Base-by-base conservation (phyloP, 2,113 vertebrate genomes). In the Dipodomys stephensi region DNA sequence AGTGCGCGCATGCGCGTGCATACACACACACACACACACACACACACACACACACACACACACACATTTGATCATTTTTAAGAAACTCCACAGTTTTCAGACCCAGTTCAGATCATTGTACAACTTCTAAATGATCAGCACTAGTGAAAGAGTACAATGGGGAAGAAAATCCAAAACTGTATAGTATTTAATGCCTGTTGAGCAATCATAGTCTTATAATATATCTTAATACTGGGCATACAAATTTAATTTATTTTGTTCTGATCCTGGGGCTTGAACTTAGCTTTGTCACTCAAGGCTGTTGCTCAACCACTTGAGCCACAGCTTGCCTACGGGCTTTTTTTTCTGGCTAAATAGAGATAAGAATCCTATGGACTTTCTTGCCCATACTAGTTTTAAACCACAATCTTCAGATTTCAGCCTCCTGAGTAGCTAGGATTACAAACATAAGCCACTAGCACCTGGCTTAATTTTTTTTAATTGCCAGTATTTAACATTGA, bases 401-500 rank as follows among this genome's bases (percentile, higher is more conserved):
- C 49, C 49, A 49, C 49, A 49, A 49, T 49, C 49, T 49, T 49
- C 49, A 9, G 49, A 49, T 49, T 12, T 49, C 49, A 2, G 49
- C 49, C 49, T 49, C 49, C 49, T 49, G 9, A 49, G 9, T 49
- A 49, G 49, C 49, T 12, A 49, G 49, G 49, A 49, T 49, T 49
- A 49, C 49, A 49, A 49, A 49, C 49, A 49, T 49, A 12, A 49
- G 49, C 49, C 49, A 49, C 49, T 12, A 49, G 49, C 8, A 49
- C 49, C 49, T 49, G 49, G 49, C 49, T 49, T 30, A 25, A 44
- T 23, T 13, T 62, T 62, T 62, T 62, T 62, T 16, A 95, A 72
- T 65, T 81, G 77, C 68, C 67, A 84, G 62, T 80, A 83, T 90
- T 22, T 91, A 87, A 80, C 65, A 6, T 79, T 92, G 23, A n/a